Percentiles rank a stretch among this genome's conserved stretches.
Conservation (phyloP, 2,888 invertebrate species). For the Leptogaster cylindrica region DNA sequence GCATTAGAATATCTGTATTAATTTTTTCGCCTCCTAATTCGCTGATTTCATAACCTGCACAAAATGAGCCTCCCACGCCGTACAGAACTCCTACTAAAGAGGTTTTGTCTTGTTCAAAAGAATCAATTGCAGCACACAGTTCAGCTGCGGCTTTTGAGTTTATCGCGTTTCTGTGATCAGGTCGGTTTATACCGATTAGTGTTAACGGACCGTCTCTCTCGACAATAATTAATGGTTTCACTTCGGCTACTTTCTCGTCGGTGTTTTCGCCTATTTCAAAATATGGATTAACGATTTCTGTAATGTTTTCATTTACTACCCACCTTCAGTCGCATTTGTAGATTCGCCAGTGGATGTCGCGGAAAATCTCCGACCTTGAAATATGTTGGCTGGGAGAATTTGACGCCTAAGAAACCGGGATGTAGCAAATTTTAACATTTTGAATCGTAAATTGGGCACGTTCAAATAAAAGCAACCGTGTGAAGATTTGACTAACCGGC, state of each 20-base stretch:
- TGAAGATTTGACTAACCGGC: no score
- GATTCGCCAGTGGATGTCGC: no score
- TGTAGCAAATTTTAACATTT: no score
- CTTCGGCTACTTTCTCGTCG: slow-evolving; percentile 8
- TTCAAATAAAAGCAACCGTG: no score
- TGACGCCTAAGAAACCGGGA: no score
- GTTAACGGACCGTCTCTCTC: slow-evolving; percentile 73
- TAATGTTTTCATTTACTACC: no score
- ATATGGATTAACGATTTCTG: no score
- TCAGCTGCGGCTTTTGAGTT: slow-evolving; percentile 72
- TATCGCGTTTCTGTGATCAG: slow-evolving; percentile 82
- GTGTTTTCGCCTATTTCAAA: no score
- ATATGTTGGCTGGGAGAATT: no score
- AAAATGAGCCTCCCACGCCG: slow-evolving; percentile 93
- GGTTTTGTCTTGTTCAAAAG: slow-evolving; percentile 78
- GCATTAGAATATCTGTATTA: slow-evolving; percentile 56
- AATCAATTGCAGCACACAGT: slow-evolving; percentile 67
- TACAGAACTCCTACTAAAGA: slow-evolving; percentile 79
- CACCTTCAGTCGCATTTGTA: no score
- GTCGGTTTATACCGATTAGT: slow-evolving; percentile 87
- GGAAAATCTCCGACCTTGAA: no score
- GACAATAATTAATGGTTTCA: slow-evolving; percentile 56
- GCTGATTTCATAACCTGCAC: slow-evolving; percentile 87
- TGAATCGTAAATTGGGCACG: no score
- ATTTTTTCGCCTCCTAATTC: slow-evolving; percentile 68